These are phyloP conservation scores for Chrysodeixis includens DNA, from an alignment of 2,888 invertebrate species.

Conservation along the genomic window DNA sequence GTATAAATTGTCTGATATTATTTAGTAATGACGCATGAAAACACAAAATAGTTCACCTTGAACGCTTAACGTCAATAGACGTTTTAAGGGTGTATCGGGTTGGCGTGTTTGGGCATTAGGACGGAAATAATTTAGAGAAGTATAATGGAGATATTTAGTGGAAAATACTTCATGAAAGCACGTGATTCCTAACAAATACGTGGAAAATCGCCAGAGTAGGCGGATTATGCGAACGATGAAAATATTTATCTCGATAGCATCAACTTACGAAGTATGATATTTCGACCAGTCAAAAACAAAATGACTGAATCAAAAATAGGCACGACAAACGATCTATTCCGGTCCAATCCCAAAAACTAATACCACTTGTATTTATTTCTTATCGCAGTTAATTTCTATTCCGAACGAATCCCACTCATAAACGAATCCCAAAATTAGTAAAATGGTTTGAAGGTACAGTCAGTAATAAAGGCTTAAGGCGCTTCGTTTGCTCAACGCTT, in stretches of 20 bases:
- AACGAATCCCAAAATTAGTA: too few relatives aligned
- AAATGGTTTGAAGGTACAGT: too few relatives aligned
- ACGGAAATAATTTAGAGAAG: constrained; percentile 26
- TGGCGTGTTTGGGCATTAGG: constrained; percentile 12
- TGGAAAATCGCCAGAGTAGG: constrained; percentile 25
- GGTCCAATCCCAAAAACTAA: too few relatives aligned
- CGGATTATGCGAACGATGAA: constrained; percentile 25
- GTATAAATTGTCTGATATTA: constrained; percentile 53
- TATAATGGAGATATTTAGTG: constrained; percentile 8
- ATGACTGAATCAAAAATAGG: too few relatives aligned
- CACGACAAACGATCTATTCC: too few relatives aligned
- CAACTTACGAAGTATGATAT: neutral
- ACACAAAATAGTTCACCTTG: constrained; percentile 50
- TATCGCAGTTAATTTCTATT: too few relatives aligned
- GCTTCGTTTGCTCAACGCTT: too few relatives aligned
- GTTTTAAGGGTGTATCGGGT: constrained; percentile 28
- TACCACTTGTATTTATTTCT: too few relatives aligned
- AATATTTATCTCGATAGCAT: constrained; percentile 27
- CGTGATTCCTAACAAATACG: constrained; percentile 11
- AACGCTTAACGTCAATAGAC: constrained; percentile 27
- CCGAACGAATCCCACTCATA: too few relatives aligned
- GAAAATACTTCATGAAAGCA: constrained; percentile 18
- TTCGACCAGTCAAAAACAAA: constrained; percentile 20
- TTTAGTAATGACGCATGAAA: constrained; percentile 55
- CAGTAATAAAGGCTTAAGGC: too few relatives aligned